These are phyloP conservation scores for Gobio occitaniae DNA, from an alignment of 2,797 vertebrate species.

Conservation along the genomic window DNA sequence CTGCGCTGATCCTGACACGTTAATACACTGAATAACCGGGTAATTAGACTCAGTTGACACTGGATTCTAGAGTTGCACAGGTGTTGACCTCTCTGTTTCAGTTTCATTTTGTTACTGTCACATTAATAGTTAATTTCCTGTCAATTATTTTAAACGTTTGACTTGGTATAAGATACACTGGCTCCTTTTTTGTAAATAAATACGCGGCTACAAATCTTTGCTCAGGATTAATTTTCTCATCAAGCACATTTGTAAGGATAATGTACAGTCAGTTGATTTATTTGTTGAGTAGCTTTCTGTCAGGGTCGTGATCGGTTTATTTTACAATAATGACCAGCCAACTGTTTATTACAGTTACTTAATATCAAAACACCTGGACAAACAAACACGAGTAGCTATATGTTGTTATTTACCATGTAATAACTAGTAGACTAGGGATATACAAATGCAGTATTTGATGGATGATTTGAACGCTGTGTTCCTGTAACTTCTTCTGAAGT, in stretches of 20 bases:
- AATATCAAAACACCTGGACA: neutral
- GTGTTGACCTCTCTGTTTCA: conserved; percentile 38
- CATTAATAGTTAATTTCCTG: conserved; percentile 40
- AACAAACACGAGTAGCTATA: neutral
- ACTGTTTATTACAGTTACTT: neutral
- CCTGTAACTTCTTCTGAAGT: neutral
- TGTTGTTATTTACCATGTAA: neutral
- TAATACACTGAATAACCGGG: neutral
- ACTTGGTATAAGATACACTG: neutral
- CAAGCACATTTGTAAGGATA: neutral
- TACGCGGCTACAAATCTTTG: neutral
- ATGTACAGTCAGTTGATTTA: neutral
- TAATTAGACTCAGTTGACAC: conserved; percentile 8
- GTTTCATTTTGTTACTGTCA: conserved; percentile 21
- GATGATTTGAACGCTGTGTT: neutral
- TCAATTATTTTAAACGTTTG: conserved; percentile 23
- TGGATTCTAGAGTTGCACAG: conserved; percentile 31
- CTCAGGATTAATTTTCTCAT: neutral
- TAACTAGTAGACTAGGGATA: neutral
- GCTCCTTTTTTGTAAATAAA: conserved; percentile 23
- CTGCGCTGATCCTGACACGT: neutral
- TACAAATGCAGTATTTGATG: neutral
- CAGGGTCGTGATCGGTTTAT: neutral
- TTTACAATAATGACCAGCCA: too few relatives aligned
- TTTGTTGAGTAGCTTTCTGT: neutral